Conservation (phyloP, 2,888 invertebrate genomes). For the Heliconius charithonia region DNA sequence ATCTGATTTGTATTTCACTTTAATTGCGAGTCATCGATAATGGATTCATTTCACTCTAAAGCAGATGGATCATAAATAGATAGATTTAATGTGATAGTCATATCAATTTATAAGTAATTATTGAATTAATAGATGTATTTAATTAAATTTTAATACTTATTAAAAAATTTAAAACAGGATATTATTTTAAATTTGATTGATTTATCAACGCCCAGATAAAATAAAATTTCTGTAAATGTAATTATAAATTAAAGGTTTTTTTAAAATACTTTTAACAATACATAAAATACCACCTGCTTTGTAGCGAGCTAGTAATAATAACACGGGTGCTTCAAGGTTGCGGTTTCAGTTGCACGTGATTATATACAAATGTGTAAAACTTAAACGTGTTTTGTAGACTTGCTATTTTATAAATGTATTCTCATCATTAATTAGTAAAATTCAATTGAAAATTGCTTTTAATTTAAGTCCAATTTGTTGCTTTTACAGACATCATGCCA, state of each 20-base stretch:
- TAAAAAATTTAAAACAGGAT: not conserved
- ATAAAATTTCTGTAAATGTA: not conserved
- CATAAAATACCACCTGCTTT: not conserved
- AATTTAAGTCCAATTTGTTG: not conserved
- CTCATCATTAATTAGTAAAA: not conserved
- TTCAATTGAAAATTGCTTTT: not conserved
- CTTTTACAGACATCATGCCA: not conserved
- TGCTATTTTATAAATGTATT: not conserved
- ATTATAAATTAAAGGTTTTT: not conserved
- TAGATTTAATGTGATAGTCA: not conserved
- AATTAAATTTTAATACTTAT: not conserved
- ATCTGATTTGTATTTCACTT: slow-evolving; percentile 21
- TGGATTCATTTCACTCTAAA: slow-evolving; percentile 8
- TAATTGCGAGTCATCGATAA: slow-evolving; percentile 8
- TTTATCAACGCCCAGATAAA: not conserved
- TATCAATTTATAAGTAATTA: not conserved
- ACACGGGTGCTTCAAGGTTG: slow-evolving; percentile 33
- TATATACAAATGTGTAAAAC: slow-evolving; percentile 21
- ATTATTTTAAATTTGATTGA: not conserved
- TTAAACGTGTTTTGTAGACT: slow-evolving; percentile 22
- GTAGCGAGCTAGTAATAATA: slow-evolving; percentile 5
- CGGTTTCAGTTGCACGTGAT: slow-evolving; percentile 28
- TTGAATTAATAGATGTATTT: not conserved
- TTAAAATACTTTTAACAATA: not conserved
- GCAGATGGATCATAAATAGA: not conserved